A percentile compares a stretch with the other conserved stretches of the same genome.
These are phyloP conservation scores for Ispidina picta DNA, from an alignment of 2,797 vertebrate species.

Conservation along the genomic window DNA sequence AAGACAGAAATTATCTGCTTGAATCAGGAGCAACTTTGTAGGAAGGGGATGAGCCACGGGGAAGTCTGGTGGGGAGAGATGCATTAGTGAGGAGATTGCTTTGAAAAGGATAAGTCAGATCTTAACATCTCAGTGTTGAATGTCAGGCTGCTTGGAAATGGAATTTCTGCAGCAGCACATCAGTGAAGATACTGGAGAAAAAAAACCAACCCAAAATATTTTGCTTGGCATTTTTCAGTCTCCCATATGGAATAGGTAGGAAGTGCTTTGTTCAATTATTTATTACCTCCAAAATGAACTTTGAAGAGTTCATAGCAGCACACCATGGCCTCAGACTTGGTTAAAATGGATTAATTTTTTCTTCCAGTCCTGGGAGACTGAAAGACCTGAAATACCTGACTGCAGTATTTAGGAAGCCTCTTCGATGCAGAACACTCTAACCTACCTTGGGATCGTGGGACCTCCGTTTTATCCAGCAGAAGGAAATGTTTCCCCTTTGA, in stretches of 20 bases:
- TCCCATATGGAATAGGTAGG: neutral
- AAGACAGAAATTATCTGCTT: conserved; percentile 47
- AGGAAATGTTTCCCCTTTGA: neutral
- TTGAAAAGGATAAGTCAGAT: conserved; percentile 12
- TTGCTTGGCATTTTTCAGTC: neutral
- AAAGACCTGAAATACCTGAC: neutral
- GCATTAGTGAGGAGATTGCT: conserved; percentile 31
- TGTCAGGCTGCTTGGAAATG: conserved; percentile 30
- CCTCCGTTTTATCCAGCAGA: neutral
- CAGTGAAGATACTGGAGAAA: neutral
- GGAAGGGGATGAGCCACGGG: conserved; percentile 5
- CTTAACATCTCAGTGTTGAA: conserved; percentile 46
- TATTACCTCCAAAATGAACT: conserved; percentile 2
- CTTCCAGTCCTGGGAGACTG: neutral
- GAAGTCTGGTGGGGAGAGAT: conserved; percentile 30
- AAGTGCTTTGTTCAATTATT: neutral
- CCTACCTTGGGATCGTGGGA: rapidly evolving
- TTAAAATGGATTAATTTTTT: neutral
- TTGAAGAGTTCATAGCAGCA: neutral
- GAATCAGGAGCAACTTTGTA: conserved; percentile 36
- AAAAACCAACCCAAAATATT: neutral
- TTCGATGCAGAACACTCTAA: neutral
- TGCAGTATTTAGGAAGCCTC: neutral
- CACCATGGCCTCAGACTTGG: neutral
- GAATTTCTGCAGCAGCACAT: neutral